phyloP scores from a whole-genome alignment of 1,140 invertebrate species.

The Brachystomella parvula region DNA sequence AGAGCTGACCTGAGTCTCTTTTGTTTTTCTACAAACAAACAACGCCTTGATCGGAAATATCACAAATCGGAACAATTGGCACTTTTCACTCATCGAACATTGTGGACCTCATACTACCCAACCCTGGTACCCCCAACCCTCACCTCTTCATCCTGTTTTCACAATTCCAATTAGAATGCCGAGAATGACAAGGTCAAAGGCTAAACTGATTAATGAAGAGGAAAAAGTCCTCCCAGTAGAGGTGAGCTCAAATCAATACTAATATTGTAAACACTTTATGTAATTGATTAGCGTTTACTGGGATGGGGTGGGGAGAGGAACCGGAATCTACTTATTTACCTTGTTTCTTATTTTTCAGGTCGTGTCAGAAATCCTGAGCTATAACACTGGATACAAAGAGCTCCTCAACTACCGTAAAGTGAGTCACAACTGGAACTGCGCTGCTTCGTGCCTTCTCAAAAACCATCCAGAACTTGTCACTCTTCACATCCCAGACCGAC shows the following conservation, averaged over 20 bases:
- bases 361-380: neutral
- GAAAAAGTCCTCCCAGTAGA: neutral
- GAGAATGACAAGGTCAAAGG: neutral
- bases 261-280: neutral
- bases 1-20: too few relatives aligned
- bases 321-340: neutral
- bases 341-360: neutral
- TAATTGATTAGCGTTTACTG: neutral
- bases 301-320: neutral
- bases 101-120: too few relatives aligned
- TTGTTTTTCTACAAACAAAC: too few relatives aligned
- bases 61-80: too few relatives aligned
- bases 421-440: neutral
- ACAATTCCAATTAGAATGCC: too few relatives aligned
- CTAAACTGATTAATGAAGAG: neutral
- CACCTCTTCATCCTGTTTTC: too few relatives aligned
- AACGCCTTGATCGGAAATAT: too few relatives aligned
- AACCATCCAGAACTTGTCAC: neutral
- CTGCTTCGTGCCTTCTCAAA: neutral
- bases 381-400: neutral
- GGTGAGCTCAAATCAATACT: neutral
- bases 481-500: neutral
- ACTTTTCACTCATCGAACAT: too few relatives aligned
- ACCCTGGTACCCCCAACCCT: too few relatives aligned
- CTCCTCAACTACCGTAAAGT: neutral